These are phyloP conservation scores for Torymus aiolomorphi DNA, from an alignment of 2,888 invertebrate genomes.

Conservation along the genomic window DNA sequence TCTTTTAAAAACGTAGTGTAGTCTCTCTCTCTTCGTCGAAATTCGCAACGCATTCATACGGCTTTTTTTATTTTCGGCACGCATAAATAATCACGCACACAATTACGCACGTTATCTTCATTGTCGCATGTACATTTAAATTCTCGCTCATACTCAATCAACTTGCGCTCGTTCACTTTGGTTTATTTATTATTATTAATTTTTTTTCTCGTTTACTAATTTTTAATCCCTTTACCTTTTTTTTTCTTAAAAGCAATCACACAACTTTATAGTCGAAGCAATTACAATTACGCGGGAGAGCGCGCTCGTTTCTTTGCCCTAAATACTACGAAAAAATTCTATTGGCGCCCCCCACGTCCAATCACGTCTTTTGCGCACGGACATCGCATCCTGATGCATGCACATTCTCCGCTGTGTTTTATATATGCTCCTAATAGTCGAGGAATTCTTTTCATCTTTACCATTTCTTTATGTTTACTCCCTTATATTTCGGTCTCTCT, in stretches of 20 bases:
- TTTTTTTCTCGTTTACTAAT: constrained; percentile 60
- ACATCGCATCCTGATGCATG: constrained; percentile 23
- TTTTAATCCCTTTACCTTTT: constrained; percentile 51
- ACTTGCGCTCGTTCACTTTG: constrained; percentile 39
- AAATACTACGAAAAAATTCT: constrained; percentile 64
- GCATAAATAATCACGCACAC: constrained; percentile 21
- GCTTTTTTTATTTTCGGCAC: constrained; percentile 4
- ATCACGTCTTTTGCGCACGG: constrained; percentile 55
- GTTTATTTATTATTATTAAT: constrained; percentile 57
- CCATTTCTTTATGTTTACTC: constrained; percentile 28
- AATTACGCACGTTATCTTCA: constrained; percentile 20
- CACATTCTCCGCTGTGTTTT: constrained; percentile 18
- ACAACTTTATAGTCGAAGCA: constrained; percentile 60
- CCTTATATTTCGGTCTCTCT: constrained; percentile 27
- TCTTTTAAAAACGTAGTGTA: constrained; percentile 65
- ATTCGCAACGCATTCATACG: constrained; percentile 45
- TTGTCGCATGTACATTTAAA: constrained; percentile 8
- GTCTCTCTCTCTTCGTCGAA: constrained; percentile 61
- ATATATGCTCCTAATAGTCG: constrained; percentile 69
- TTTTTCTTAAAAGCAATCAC: constrained; percentile 58
- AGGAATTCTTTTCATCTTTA: constrained; percentile 62
- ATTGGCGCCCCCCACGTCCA: constrained; percentile 59
- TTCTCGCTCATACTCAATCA: constrained; percentile 7
- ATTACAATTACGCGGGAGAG: constrained; percentile 60
- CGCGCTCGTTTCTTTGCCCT: constrained; percentile 60